Percentiles rank a stretch among this genome's conserved stretches.
Conservation (phyloP, 2,797 vertebrate species). For the Peromyscus attwateri region DNA sequence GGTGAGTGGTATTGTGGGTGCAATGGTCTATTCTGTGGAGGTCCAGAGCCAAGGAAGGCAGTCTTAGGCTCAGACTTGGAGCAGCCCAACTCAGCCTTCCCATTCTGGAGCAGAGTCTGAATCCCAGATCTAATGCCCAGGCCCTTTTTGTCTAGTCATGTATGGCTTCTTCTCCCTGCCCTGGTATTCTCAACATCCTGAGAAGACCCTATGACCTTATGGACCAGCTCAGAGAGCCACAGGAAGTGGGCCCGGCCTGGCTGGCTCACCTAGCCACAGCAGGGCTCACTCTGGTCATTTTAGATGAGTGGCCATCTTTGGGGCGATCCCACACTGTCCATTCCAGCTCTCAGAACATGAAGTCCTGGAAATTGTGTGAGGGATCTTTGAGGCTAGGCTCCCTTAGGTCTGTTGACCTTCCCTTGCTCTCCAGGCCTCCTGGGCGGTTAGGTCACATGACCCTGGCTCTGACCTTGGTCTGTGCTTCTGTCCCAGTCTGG, state of each 20-base stretch:
- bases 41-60: rapidly evolving
- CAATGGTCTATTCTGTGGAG: rapidly evolving
- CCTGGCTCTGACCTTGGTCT: not conserved
- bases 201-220: not conserved
- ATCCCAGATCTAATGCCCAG: rapidly evolving
- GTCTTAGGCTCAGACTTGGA: not conserved
- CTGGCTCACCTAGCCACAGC: not conserved
- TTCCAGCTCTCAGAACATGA: not conserved
- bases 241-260: no score
- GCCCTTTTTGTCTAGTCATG: not conserved
- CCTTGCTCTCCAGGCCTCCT: not conserved
- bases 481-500: not conserved
- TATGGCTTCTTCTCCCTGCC: not conserved
- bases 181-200: not conserved
- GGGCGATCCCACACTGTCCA: not conserved
- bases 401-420: not conserved
- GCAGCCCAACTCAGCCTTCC: not conserved
- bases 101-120: rapidly evolving
- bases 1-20: rapidly evolving
- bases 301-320: not conserved
- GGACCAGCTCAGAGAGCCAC: rapidly evolving
- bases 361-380: no score
- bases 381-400: not conserved
- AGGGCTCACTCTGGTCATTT: not conserved
- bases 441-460: not conserved